Conservation (phyloP, 1,140 invertebrate genomes). For the Hyles vespertilio region DNA sequence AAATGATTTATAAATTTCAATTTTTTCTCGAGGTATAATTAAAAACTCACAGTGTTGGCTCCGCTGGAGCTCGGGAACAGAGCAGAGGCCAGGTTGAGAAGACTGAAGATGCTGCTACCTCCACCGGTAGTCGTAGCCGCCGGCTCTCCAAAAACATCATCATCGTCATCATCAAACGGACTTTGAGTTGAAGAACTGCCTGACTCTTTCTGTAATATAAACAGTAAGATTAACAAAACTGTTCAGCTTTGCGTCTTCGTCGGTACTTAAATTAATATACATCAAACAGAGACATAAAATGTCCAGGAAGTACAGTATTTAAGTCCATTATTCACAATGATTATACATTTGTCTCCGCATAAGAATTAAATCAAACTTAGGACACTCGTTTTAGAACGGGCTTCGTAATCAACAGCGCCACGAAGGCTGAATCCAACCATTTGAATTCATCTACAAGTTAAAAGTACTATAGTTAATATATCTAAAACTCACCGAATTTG, state of each 20-base stretch:
- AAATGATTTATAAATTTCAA: too few species aligned
- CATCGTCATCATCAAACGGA: constrained; percentile 31
- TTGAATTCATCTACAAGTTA: too few species aligned
- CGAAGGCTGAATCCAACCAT: too few species aligned
- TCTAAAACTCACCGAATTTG: constrained; percentile 21
- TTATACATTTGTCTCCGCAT: too few species aligned
- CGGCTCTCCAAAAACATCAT: constrained; percentile 22
- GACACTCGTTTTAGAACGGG: too few species aligned
- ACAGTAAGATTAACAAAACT: neutral
- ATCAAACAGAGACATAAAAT: too few species aligned
- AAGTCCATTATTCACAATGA: too few species aligned
- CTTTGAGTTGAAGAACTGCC: constrained; percentile 12
- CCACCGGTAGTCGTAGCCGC: constrained; percentile 24
- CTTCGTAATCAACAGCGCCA: too few species aligned
- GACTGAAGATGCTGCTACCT: constrained; percentile 54
- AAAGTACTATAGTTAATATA: neutral
- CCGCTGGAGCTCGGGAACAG: constrained; percentile 45
- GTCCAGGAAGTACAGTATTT: too few species aligned
- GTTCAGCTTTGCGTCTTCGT: too few species aligned
- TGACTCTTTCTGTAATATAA: constrained; percentile 7
- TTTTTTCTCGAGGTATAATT: neutral
- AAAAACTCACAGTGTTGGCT: constrained; percentile 34
- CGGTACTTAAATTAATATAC: too few species aligned
- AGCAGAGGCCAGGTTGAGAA: constrained; percentile 41
- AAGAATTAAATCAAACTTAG: too few species aligned